Evolutionary conservation across 2,797 vertebrate genomes (phyloP).

Genomic region (Gallinago nigripennis): DNA sequence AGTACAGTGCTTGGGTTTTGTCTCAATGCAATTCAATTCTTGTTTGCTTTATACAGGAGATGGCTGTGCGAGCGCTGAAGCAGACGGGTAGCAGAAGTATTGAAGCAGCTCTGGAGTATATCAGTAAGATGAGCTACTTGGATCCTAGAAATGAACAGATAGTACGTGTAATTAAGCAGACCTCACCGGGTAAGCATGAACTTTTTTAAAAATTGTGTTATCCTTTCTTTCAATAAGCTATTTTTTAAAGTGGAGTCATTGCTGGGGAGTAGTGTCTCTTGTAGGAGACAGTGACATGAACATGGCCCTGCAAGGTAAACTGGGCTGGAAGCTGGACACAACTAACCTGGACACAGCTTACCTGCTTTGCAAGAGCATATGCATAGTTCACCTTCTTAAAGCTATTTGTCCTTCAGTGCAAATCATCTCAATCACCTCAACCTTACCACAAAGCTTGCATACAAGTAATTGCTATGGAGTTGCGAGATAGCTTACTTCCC

Average conservation of each 20-base stretch:
- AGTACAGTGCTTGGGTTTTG: not conserved
- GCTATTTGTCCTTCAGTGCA: not conserved
- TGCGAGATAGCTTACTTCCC: not conserved
- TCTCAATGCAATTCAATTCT: not conserved
- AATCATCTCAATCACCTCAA: not conserved
- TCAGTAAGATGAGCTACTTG: slow-evolving; percentile 98
- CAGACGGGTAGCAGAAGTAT: slow-evolving; percentile 97
- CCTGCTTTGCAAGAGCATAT: not conserved
- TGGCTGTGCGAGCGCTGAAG: slow-evolving; percentile 95
- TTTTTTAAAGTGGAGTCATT: not conserved
- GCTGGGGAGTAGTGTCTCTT: not conserved
- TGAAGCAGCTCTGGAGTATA: slow-evolving; percentile 95
- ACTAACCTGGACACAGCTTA: not conserved
- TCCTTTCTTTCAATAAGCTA: not conserved
- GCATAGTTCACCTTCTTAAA: not conserved
- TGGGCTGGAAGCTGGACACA: not conserved
- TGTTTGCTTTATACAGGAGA: slow-evolving; percentile 82
- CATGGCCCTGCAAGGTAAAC: not conserved
- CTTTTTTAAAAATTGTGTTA: not conserved
- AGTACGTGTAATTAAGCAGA: slow-evolving; percentile 96
- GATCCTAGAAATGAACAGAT: slow-evolving; percentile 97
- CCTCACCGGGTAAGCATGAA: slow-evolving; percentile 87
- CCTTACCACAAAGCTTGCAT: not conserved
- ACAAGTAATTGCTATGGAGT: not conserved
- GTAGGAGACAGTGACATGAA: not conserved